Conservation (phyloP, 2,797 vertebrate genomes). For the Chelon labrosus region DNA sequence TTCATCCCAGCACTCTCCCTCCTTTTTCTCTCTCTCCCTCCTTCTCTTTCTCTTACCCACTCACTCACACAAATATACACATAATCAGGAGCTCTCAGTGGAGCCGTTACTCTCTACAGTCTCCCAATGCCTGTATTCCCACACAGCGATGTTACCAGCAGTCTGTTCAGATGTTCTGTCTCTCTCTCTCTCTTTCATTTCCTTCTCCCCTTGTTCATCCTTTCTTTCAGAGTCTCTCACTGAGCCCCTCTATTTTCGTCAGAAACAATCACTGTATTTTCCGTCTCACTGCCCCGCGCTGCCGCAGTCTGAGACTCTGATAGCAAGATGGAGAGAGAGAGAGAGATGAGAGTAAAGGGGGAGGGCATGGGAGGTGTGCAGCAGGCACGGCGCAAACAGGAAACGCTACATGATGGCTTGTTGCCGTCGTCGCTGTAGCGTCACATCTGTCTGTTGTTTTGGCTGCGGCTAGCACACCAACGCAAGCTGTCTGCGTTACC, state of each 20-base stretch:
- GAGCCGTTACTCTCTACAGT: conserved; percentile 47
- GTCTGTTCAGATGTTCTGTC: conserved; percentile 33
- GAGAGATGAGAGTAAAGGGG: conserved; percentile 34
- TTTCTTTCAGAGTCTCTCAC: conserved; percentile 56
- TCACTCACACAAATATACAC: conserved; percentile 36
- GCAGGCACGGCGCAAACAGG: conserved; percentile 52
- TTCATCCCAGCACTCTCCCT: conserved; percentile 31
- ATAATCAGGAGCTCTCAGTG: conserved; percentile 51
- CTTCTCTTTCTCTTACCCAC: conserved; percentile 21
- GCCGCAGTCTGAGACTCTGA: conserved; percentile 81
- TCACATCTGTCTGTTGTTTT: conserved; percentile 70
- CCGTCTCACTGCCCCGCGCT: conserved; percentile 77
- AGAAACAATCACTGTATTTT: conserved; percentile 86
- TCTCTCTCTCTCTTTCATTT: conserved; percentile 25
- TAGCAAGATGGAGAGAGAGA: conserved; percentile 46
- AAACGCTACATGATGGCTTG: conserved; percentile 67
- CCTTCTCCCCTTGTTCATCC: conserved; percentile 21
- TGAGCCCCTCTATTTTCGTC: conserved; percentile 76
- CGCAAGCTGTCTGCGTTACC: conserved; percentile 27
- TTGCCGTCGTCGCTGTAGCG: conserved; percentile 59
- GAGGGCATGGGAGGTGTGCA: conserved; percentile 44
- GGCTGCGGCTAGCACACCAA: conserved; percentile 46
- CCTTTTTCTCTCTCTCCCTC: conserved; percentile 9
- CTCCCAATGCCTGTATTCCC: conserved; percentile 44
- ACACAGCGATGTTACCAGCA: conserved; percentile 69